Percentiles rank a stretch among this genome's conserved stretches.
phyloP scores from a whole-genome alignment of 1,140 invertebrate species.

The Cotesia typhae region DNA sequence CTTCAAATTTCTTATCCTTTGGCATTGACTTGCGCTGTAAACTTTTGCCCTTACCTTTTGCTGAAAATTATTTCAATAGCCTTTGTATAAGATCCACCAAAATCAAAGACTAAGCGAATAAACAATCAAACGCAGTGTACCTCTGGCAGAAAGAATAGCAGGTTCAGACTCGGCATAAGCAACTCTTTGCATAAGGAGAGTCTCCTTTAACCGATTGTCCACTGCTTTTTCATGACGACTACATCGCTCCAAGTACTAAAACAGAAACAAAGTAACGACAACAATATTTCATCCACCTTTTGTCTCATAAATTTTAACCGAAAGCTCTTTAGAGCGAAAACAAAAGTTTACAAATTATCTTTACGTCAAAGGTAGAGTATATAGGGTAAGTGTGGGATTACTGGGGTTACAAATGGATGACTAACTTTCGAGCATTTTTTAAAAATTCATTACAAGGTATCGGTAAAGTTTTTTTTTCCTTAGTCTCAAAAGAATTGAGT shows the following conservation, averaged over 20 bases:
- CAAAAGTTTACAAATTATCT: no score
- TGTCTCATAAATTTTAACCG: neutral
- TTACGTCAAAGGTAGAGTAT: no score
- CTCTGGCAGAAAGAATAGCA: slow-evolving; percentile 22
- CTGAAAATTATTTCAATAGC: slow-evolving; percentile 20
- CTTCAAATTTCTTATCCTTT: slow-evolving; percentile 35
- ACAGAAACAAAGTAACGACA: slow-evolving; percentile 1
- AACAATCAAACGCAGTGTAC: slow-evolving; percentile 17
- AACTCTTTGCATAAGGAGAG: slow-evolving; percentile 40
- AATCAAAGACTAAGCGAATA: neutral
- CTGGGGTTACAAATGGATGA: no score
- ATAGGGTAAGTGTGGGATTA: no score
- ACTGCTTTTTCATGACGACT: slow-evolving; percentile 51
- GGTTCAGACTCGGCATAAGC: slow-evolving; percentile 22
- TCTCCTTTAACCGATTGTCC: slow-evolving; percentile 52
- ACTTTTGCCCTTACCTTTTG: slow-evolving; percentile 24
- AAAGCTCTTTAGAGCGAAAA: neutral
- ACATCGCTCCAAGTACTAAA: slow-evolving; percentile 53
- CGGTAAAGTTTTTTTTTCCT: no score
- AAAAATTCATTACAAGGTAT: no score
- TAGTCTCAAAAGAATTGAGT: no score
- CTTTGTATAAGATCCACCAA: neutral
- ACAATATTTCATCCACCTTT: neutral
- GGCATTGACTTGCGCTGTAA: slow-evolving; percentile 7
- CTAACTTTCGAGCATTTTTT: no score